phyloP scores from a whole-genome alignment of 2,113 vertebrate genomes.

The Equus przewalskii region DNA sequence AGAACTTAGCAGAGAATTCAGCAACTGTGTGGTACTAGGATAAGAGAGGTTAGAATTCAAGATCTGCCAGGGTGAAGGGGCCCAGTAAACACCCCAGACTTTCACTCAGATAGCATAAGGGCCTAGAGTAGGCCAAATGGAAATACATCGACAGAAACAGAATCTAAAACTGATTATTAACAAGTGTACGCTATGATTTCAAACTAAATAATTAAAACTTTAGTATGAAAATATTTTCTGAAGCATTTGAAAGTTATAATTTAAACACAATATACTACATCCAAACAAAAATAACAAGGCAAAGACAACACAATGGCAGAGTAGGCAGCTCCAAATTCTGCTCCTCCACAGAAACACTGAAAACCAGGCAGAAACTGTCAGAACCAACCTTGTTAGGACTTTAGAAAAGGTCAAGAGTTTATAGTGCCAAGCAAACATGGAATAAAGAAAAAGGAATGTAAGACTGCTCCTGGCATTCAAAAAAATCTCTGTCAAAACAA shows the following conservation, averaged over 20 bases:
- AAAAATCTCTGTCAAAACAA: not conserved
- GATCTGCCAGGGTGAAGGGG: too few relatives aligned
- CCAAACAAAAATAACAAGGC: not conserved
- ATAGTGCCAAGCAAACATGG: not conserved
- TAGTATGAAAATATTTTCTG: not conserved
- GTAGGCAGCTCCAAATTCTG: not conserved
- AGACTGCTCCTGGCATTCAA: not conserved
- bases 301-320: not conserved
- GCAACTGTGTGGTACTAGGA: not conserved
- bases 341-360: not conserved
- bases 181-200: not conserved
- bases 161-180: not conserved
- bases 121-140: not conserved
- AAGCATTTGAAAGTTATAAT: not conserved
- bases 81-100: not conserved
- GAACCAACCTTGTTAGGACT: not conserved
- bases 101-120: not conserved
- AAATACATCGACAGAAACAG: not conserved
- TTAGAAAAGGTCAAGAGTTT: not conserved
- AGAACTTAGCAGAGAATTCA: not conserved
- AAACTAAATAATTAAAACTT: not conserved
- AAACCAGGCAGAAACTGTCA: not conserved
- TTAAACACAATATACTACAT: not conserved
- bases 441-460: not conserved
- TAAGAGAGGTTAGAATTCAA: not conserved